Conservation (phyloP, 2,888 invertebrate genomes). For the Clivina fossor region DNA sequence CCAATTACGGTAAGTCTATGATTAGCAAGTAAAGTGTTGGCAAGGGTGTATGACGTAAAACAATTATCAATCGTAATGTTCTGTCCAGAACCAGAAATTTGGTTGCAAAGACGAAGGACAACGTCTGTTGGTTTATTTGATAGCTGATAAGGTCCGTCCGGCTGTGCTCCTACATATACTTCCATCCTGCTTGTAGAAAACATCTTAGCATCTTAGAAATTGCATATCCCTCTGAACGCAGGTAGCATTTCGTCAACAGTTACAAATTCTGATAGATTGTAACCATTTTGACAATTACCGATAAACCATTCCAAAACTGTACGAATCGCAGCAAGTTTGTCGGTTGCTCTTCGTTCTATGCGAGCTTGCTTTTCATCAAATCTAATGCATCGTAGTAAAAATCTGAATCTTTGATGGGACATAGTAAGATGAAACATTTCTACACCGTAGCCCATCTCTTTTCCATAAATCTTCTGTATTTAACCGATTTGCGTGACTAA, state of each 20-base stretch:
- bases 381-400: no score
- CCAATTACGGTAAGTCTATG: slow-evolving; percentile 12
- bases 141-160: slow-evolving; percentile 5
- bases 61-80: slow-evolving; percentile 20
- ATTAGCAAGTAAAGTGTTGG: no score
- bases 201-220: slow-evolving; percentile 2
- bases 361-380: no score
- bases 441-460: no score
- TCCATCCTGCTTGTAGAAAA: slow-evolving; percentile 2
- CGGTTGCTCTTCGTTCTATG: no score
- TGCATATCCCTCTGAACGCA: not conserved
- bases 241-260: not conserved
- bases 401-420: no score
- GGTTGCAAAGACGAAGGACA: slow-evolving; percentile 3
- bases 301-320: not conserved
- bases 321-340: slow-evolving; percentile 1
- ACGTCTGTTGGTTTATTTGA: slow-evolving; percentile 9
- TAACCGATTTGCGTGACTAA: no score
- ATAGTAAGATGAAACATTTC: no score
- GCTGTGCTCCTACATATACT: slow-evolving; percentile 9
- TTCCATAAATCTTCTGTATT: no score
- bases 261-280: slow-evolving; percentile 4
- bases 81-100: not conserved
- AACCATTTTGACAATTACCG: slow-evolving; percentile 2
- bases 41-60: no score